These are phyloP conservation scores for Pachyuromys duprasi DNA, from an alignment of 2,797 vertebrate genomes.

Conservation along the genomic window DNA sequence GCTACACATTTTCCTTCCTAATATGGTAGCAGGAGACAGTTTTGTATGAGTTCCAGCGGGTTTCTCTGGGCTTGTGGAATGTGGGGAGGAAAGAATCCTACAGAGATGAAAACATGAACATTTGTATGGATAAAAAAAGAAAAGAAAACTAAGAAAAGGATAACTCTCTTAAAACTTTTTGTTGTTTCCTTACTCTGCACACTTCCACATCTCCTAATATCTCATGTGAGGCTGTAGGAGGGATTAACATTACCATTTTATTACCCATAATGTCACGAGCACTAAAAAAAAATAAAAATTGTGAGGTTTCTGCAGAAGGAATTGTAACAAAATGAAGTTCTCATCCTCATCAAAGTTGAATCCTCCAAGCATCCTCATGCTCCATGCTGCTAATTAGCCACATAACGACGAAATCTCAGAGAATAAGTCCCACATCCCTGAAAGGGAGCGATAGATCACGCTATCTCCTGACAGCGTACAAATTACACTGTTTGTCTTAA, in stretches of 20 bases:
- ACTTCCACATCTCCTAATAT: constrained; percentile 47
- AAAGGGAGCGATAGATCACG: background rate
- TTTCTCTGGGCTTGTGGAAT: constrained; percentile 87
- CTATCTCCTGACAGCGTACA: background rate
- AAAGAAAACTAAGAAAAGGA: constrained; percentile 64
- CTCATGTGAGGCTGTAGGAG: background rate
- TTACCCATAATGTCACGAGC: constrained; percentile 48
- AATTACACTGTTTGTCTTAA: constrained; percentile 49
- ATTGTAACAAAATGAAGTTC: constrained; percentile 35
- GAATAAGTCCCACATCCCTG: background rate
- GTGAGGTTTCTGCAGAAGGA: constrained; percentile 43
- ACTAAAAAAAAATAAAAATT: constrained; percentile 31
- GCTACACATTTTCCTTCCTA: constrained; percentile 88
- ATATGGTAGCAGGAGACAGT: constrained; percentile 87
- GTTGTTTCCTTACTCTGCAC: constrained; percentile 60
- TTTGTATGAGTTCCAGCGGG: constrained; percentile 85
- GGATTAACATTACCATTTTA: constrained; percentile 43
- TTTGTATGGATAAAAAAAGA: constrained; percentile 79
- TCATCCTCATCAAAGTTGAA: constrained; percentile 35
- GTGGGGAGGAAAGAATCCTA: constrained; percentile 81
- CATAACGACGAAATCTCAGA: background rate
- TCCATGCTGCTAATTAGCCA: constrained; percentile 42
- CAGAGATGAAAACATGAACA: constrained; percentile 82
- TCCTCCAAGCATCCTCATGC: background rate
- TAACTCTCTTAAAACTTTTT: constrained; percentile 1